phyloP scores from a whole-genome alignment of 2,888 invertebrate species.

The Heliconius aoede region DNA sequence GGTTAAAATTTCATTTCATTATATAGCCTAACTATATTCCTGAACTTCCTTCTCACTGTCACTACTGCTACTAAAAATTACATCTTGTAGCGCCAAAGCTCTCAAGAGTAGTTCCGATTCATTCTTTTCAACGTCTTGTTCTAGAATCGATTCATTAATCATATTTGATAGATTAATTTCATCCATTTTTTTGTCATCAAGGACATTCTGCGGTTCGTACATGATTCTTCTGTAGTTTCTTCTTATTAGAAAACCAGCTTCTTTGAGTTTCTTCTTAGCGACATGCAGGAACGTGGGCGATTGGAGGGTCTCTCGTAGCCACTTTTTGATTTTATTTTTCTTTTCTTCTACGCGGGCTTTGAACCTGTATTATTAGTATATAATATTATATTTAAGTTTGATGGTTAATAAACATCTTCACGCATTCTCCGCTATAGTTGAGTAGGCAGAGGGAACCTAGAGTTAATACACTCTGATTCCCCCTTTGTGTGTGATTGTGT shows the following conservation, averaged over 20 bases:
- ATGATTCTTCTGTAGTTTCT: conserved; percentile 48
- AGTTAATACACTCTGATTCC: too few relatives aligned
- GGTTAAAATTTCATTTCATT: background rate
- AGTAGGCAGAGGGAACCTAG: too few relatives aligned
- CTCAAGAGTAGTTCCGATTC: conserved; percentile 67
- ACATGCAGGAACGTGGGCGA: conserved; percentile 70
- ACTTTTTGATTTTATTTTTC: conserved; percentile 73
- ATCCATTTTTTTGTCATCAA: conserved; percentile 68
- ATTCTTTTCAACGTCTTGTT: conserved; percentile 56
- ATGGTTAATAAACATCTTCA: background rate
- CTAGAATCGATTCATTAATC: conserved; percentile 71
- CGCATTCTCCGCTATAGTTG: too few relatives aligned
- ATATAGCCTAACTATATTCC: background rate
- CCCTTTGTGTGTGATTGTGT: too few relatives aligned
- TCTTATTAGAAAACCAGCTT: conserved; percentile 63
- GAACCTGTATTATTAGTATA: too few relatives aligned
- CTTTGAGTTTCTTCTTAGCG: conserved; percentile 69
- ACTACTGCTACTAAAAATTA: conserved; percentile 55
- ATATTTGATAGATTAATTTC: conserved; percentile 71
- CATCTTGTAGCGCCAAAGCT: conserved; percentile 68
- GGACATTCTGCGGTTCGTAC: conserved; percentile 47
- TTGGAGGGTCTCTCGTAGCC: conserved; percentile 72
- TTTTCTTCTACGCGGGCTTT: conserved; percentile 74
- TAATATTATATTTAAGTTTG: background rate
- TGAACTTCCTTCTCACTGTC: conserved; percentile 9